A percentile compares a stretch with the other conserved stretches of the same genome.
phyloP scores from a whole-genome alignment of 2,113 vertebrate species.

The Engystomops pustulosus region DNA sequence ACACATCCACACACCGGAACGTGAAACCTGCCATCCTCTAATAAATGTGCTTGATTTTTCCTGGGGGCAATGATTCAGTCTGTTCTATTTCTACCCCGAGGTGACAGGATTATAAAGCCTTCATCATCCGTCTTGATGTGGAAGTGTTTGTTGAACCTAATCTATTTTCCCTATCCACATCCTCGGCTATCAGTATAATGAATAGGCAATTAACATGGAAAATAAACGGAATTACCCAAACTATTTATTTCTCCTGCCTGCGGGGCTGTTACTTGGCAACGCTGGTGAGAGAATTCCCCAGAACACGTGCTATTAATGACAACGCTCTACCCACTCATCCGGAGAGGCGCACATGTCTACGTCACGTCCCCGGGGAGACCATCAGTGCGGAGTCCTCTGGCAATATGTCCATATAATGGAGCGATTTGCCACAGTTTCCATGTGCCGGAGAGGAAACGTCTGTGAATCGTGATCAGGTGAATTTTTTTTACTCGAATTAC shows the following conservation, averaged over 20 bases:
- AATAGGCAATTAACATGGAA: constrained; percentile 47
- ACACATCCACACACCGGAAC: no score
- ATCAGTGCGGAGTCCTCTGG: constrained; percentile 20
- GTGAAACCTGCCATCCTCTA: not conserved
- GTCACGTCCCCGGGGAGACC: constrained; percentile 19
- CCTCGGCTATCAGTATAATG: constrained; percentile 35
- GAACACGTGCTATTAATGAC: constrained; percentile 31
- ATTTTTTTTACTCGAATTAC: not conserved
- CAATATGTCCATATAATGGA: constrained; percentile 31
- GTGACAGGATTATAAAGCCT: constrained; percentile 6
- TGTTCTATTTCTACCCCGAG: constrained; percentile 24
- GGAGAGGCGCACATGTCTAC: constrained; percentile 12
- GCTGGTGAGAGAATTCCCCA: constrained; percentile 30
- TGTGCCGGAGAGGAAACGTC: not conserved
- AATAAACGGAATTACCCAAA: constrained; percentile 41
- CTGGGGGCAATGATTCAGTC: not conserved
- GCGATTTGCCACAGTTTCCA: constrained; percentile 23
- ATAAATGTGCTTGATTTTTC: not conserved
- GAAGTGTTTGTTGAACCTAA: constrained; percentile 43
- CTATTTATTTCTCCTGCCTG: constrained; percentile 33
- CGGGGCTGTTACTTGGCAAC: constrained; percentile 50
- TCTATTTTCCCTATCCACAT: constrained; percentile 30
- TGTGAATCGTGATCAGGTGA: not conserved
- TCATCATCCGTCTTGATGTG: constrained; percentile 23
- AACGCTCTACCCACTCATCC: constrained; percentile 33